Conservation (phyloP, 2,113 vertebrate genomes). For the Leptosomus discolor region DNA sequence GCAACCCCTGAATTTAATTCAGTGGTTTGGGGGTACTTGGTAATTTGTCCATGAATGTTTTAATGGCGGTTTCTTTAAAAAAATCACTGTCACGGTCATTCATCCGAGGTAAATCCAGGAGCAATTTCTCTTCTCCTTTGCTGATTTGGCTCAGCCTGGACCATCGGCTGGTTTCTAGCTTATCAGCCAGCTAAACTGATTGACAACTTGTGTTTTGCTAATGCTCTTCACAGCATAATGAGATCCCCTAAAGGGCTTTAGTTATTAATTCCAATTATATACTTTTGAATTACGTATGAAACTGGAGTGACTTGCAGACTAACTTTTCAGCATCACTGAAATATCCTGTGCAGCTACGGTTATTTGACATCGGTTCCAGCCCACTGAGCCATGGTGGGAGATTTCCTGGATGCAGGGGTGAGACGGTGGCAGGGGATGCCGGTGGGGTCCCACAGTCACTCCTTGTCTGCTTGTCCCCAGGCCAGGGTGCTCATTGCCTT, state of each 20-base stretch:
- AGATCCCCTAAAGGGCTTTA: conserved; percentile 31
- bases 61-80: not conserved
- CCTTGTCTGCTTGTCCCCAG: not conserved
- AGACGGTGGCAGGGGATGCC: not conserved
- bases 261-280: conserved; percentile 48
- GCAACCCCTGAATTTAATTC: not conserved
- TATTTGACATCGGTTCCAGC: not conserved
- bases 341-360: not conserved
- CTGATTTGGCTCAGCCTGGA: not conserved
- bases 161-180: not conserved
- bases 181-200: not conserved
- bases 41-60: not conserved
- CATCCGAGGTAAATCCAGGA: not conserved
- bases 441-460: not conserved
- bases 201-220: conserved; percentile 21
- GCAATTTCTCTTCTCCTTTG: not conserved
- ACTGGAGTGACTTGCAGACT: conserved; percentile 13
- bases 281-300: conserved; percentile 29
- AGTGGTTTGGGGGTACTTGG: not conserved
- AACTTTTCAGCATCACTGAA: not conserved
- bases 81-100: not conserved
- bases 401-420: not conserved
- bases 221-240: conserved; percentile 28
- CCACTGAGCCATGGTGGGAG: not conserved
- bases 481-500: not conserved